phyloP scores from a whole-genome alignment of 2,797 vertebrate species.

The Cygnus olor region DNA sequence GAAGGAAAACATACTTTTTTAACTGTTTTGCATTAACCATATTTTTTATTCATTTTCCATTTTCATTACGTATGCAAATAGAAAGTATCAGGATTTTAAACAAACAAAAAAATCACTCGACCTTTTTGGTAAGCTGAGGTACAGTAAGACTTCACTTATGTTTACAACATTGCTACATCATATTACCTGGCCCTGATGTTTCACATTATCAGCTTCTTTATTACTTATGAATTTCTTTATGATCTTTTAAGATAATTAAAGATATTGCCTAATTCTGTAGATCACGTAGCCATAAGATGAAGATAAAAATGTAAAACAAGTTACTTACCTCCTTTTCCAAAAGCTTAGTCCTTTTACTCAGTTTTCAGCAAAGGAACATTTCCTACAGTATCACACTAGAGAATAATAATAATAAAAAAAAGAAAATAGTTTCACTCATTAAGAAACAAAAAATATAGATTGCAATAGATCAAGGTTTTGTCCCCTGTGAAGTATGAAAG shows the following conservation, averaged over 20 bases:
- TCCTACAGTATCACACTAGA: not conserved
- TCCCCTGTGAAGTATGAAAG: not conserved
- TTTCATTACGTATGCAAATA: not conserved
- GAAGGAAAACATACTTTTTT: not conserved
- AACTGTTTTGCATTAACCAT: not conserved
- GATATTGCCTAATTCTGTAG: not conserved
- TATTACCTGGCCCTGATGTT: not conserved
- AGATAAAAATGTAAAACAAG: not conserved
- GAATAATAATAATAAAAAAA: accelerated
- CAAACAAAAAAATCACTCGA: not conserved
- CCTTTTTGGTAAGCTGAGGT: not conserved
- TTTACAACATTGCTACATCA: not conserved
- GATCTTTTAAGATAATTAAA: not conserved
- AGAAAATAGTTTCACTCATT: not conserved
- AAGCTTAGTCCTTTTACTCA: not conserved
- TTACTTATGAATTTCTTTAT: not conserved
- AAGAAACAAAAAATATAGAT: not conserved
- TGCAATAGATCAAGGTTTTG: not conserved
- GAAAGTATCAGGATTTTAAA: not conserved
- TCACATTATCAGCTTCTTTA: not conserved
- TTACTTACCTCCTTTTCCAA: not conserved
- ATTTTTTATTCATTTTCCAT: not conserved
- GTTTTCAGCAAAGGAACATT: not conserved
- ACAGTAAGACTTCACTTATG: not conserved
- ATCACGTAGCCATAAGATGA: not conserved